phyloP scores from a whole-genome alignment of 2,797 vertebrate species.

The Poliocrania exsul region DNA sequence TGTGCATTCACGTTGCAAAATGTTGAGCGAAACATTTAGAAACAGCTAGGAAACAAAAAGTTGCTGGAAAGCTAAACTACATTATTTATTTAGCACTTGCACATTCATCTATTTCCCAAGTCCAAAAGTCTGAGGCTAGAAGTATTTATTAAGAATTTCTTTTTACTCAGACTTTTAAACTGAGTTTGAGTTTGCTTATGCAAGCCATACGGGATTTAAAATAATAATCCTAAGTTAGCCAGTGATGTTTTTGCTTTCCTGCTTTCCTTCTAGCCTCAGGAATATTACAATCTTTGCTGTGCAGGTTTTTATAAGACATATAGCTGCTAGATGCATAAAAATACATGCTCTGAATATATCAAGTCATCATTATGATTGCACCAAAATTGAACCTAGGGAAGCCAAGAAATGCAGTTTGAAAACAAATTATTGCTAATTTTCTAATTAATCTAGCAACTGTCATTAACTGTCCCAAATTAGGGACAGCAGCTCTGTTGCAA shows the following conservation, averaged over 20 bases:
- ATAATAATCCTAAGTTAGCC: neutral
- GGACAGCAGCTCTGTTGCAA: neutral
- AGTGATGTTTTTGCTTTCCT: neutral
- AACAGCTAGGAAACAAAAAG: neutral
- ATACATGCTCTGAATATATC: neutral
- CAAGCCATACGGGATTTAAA: neutral
- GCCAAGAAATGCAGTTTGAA: neutral
- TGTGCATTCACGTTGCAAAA: neutral
- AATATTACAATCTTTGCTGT: neutral
- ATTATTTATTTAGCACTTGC: neutral
- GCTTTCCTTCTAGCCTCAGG: neutral
- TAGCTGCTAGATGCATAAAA: neutral
- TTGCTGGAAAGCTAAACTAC: neutral
- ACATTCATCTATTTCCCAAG: neutral
- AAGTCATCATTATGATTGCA: accelerated
- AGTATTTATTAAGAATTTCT: neutral
- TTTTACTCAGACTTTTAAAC: neutral
- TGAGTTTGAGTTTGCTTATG: neutral
- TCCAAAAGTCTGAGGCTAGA: neutral
- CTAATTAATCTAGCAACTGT: neutral
- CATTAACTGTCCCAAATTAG: neutral
- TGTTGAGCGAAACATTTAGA: neutral
- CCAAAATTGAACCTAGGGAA: accelerated
- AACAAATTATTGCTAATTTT: neutral
- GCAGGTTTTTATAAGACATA: neutral